These are phyloP conservation scores for Elysia crispata DNA, from an alignment of 2,888 invertebrate genomes.

Conservation along the genomic window DNA sequence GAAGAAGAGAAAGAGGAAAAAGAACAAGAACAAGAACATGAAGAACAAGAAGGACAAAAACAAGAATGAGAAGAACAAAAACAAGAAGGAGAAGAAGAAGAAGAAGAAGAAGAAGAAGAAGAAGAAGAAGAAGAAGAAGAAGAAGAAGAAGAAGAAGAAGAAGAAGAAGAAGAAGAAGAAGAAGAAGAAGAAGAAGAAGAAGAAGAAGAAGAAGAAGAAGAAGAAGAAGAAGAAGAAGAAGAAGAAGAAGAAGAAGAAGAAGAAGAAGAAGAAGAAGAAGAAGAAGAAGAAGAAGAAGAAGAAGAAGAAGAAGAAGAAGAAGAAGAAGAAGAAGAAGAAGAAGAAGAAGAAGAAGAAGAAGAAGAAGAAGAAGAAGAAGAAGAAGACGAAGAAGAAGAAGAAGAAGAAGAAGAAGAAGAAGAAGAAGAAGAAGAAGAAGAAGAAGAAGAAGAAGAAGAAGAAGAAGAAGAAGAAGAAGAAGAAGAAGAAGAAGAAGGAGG, in stretches of 20 bases:
- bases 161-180: conserved; percentile 10
- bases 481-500: background rate
- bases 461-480: background rate
- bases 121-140: conserved; percentile 23
- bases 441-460: background rate
- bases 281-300: conserved; percentile 27
- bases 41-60: background rate
- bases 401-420: conserved; percentile 22
- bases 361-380: conserved; percentile 25
- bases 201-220: background rate
- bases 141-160: conserved; percentile 10
- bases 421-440: conserved; percentile 18
- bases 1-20: background rate
- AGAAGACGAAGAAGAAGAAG: no score
- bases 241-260: background rate
- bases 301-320: conserved; percentile 11
- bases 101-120: conserved; percentile 23
- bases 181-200: background rate
- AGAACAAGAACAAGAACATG: background rate
- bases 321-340: conserved; percentile 16
- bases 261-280: conserved; percentile 16
- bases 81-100: conserved; percentile 10
- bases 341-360: conserved; percentile 22
- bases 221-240: conserved; percentile 25
- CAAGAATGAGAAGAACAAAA: no score